phyloP scores from a whole-genome alignment of 2,797 vertebrate species.

The Bryconaethiops microstoma region DNA sequence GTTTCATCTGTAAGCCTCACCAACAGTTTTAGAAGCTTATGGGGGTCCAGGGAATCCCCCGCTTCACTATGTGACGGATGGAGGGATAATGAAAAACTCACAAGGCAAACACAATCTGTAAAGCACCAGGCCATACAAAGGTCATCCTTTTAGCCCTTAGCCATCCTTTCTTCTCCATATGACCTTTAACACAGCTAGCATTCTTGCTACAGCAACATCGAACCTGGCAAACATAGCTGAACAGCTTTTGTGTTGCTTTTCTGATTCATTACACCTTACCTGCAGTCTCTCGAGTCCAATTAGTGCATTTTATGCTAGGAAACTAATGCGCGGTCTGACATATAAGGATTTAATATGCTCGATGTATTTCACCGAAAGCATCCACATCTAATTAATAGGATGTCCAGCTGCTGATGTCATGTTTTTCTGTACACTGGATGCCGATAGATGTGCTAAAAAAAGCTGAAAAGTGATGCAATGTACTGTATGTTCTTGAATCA shows the following conservation, averaged over 20 bases:
- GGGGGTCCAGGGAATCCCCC: constrained; percentile 20
- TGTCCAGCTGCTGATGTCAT: constrained; percentile 1
- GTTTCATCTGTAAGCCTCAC: constrained; percentile 2
- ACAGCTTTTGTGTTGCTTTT: not conserved
- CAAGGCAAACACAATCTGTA: not conserved
- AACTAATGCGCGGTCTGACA: not conserved
- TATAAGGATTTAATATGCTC: not conserved
- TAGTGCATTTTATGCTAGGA: not conserved
- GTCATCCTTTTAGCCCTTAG: not conserved
- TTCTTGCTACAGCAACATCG: not conserved
- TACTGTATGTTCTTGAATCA: no score
- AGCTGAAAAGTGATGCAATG: not conserved
- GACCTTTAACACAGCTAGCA: not conserved
- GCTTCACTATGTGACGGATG: not conserved
- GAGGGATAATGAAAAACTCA: not conserved
- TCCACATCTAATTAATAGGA: not conserved
- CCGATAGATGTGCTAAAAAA: not conserved
- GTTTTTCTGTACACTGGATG: not conserved
- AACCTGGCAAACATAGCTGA: not conserved
- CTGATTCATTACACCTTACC: not conserved
- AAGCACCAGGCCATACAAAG: not conserved
- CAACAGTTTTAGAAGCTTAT: constrained; percentile 14
- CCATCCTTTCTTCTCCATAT: not conserved
- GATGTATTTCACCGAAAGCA: not conserved
- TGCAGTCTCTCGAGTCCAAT: constrained; percentile 14